Evolutionary conservation across 92 coral and sea anemone genomes (phyloP).

Genomic region (Porites lobata): DNA sequence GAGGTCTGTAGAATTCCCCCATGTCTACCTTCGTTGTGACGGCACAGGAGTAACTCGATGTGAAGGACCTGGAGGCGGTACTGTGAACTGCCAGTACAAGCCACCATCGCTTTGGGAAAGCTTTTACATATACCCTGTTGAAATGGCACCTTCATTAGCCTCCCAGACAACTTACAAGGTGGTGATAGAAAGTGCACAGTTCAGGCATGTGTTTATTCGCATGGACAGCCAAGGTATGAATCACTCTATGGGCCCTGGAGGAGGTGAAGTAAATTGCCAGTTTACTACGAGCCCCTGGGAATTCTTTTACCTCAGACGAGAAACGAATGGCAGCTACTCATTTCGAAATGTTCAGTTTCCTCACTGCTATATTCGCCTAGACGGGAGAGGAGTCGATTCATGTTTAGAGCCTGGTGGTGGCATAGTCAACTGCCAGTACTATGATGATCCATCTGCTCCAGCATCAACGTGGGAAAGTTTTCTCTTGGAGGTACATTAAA

Average conservation of each 20-base stretch:
- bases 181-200: constrained; percentile 26
- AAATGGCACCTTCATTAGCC: constrained; percentile 17
- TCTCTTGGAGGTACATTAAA: constrained; percentile 7
- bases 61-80: constrained; percentile 17
- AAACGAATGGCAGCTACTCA: constrained; percentile 5
- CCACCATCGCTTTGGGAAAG: not conserved
- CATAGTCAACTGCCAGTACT: constrained; percentile 53
- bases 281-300: not conserved
- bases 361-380: constrained; percentile 45
- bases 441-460: not conserved
- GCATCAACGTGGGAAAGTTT: not conserved
- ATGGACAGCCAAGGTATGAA: constrained; percentile 11
- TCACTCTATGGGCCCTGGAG: not conserved
- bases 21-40: constrained; percentile 45
- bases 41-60: constrained; percentile 20
- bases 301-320: not conserved
- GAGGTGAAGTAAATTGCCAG: constrained; percentile 35
- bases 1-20: constrained; percentile 30
- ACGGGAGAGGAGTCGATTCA: constrained; percentile 27
- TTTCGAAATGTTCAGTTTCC: constrained; percentile 49
- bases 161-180: not conserved
- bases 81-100: constrained; percentile 52
- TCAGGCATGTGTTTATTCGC: constrained; percentile 17
- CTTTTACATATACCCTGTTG: constrained; percentile 39
- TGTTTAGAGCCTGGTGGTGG: not conserved